phyloP scores from a whole-genome alignment of 2,113 vertebrate species.

The Hystrix brachyura region DNA sequence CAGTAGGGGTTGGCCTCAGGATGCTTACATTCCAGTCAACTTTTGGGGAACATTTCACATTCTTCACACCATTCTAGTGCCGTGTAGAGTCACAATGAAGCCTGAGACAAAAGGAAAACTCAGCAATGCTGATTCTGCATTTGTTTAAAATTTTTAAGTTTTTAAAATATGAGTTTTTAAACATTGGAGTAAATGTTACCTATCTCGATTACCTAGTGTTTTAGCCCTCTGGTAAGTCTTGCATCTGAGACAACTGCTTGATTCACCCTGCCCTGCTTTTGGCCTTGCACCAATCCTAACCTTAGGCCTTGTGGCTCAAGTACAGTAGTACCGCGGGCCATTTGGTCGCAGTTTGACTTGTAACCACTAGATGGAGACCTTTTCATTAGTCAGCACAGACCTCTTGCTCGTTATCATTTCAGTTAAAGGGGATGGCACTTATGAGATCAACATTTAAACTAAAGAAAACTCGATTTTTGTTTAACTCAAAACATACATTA shows the following conservation, averaged over 20 bases:
- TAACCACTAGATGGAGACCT: constrained; percentile 77
- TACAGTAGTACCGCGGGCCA: constrained; percentile 37
- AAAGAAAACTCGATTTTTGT: constrained; percentile 19
- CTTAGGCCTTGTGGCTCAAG: neutral
- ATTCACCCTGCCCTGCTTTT: neutral
- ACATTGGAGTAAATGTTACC: neutral
- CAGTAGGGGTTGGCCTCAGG: neutral
- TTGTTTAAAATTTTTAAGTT: neutral
- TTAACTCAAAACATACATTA: constrained; percentile 13
- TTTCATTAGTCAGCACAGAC: constrained; percentile 69
- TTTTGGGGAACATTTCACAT: neutral
- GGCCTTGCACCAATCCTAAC: neutral
- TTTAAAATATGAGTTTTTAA: neutral
- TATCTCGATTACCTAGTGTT: neutral
- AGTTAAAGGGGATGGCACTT: constrained; percentile 15
- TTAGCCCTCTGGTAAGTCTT: neutral
- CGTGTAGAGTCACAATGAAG: neutral
- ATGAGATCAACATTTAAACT: neutral
- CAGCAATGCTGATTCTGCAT: neutral
- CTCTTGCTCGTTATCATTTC: neutral
- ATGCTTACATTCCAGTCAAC: neutral
- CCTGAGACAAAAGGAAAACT: neutral
- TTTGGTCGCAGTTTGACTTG: constrained; percentile 47
- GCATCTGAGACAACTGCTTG: neutral
- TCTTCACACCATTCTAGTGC: neutral